phyloP scores from a whole-genome alignment of 2,888 invertebrate genomes.

The Drosophila anceps region DNA sequence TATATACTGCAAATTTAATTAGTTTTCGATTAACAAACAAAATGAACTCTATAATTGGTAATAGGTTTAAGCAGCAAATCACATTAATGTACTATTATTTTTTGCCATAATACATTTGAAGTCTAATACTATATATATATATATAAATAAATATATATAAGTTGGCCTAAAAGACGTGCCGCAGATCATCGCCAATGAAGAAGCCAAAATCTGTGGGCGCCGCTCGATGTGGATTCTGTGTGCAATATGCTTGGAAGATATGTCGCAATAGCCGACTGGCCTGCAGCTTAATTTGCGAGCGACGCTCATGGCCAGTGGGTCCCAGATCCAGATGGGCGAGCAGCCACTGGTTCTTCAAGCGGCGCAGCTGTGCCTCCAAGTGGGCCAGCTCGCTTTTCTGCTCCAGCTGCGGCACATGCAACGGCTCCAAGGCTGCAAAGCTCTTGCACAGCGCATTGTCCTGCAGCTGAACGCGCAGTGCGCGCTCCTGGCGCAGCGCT shows the following conservation, averaged over 20 bases:
- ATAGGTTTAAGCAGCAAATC: constrained; percentile 55
- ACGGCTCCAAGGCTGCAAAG: constrained; percentile 86
- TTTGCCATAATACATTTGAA: constrained; percentile 28
- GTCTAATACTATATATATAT: constrained; percentile 30
- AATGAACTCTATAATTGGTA: constrained; percentile 42
- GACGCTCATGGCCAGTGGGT: constrained; percentile 38
- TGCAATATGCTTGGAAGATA: constrained; percentile 83
- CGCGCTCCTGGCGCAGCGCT: constrained; percentile 86
- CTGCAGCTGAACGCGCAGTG: constrained; percentile 86
- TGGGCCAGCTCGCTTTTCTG: constrained; percentile 59
- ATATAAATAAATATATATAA: background rate
- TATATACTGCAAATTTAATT: constrained; percentile 36
- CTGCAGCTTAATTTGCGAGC: constrained; percentile 75
- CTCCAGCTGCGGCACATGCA: constrained; percentile 85
- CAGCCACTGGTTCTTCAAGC: constrained; percentile 78
- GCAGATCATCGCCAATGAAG: constrained; percentile 76
- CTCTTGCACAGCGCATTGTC: constrained; percentile 86
- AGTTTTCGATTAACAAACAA: constrained; percentile 50
- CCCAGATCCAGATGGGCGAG: constrained; percentile 73
- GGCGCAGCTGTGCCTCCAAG: constrained; percentile 81
- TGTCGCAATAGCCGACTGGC: constrained; percentile 75
- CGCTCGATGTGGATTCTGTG: constrained; percentile 83
- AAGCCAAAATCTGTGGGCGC: constrained; percentile 81
- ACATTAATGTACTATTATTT: constrained; percentile 54
- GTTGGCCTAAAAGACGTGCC: constrained; percentile 50